These are phyloP conservation scores for Caenorhabditis tropicalis DNA, from an alignment of 1,140 invertebrate species.

Conservation along the genomic window DNA sequence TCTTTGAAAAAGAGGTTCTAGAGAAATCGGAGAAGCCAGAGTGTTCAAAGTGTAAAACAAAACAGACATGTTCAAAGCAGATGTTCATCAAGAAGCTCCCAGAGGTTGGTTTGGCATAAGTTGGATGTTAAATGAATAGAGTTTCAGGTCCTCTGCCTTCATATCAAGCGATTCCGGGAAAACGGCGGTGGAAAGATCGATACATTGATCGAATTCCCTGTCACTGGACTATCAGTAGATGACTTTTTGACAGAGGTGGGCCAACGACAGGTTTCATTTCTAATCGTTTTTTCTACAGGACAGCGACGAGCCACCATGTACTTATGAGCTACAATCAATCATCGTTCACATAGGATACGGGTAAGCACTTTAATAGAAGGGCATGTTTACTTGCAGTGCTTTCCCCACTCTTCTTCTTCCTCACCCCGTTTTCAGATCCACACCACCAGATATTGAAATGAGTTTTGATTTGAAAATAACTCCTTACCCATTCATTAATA, in stretches of 20 bases:
- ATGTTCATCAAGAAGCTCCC: slow-evolving; percentile 47
- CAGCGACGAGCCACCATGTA: neutral
- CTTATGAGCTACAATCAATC: slow-evolving; percentile 39
- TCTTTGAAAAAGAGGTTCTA: slow-evolving; percentile 48
- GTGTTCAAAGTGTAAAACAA: slow-evolving; percentile 50
- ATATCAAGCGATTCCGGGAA: slow-evolving; percentile 51
- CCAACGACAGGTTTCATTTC: neutral
- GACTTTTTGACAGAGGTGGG: slow-evolving; percentile 32
- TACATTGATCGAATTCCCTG: slow-evolving; percentile 49
- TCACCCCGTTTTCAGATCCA: too few relatives aligned
- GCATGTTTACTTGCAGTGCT: too few relatives aligned
- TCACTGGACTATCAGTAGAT: slow-evolving; percentile 21
- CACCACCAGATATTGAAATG: too few relatives aligned
- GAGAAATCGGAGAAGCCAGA: slow-evolving; percentile 50
- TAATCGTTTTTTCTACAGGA: neutral
- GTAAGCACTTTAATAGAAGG: too few relatives aligned
- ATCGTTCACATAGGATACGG: slow-evolving; percentile 52
- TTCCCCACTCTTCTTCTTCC: too few relatives aligned
- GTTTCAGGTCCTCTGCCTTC: slow-evolving; percentile 50
- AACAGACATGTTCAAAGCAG: slow-evolving; percentile 53
- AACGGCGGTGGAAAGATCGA: slow-evolving; percentile 46
- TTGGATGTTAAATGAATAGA: neutral
- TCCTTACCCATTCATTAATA: too few relatives aligned
- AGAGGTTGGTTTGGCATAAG: neutral
- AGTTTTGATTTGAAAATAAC: too few relatives aligned